Percentiles rank a stretch among this genome's conserved stretches.
phyloP scores from a whole-genome alignment of 2,113 vertebrate genomes.

The Telmatochromis brichardi region DNA sequence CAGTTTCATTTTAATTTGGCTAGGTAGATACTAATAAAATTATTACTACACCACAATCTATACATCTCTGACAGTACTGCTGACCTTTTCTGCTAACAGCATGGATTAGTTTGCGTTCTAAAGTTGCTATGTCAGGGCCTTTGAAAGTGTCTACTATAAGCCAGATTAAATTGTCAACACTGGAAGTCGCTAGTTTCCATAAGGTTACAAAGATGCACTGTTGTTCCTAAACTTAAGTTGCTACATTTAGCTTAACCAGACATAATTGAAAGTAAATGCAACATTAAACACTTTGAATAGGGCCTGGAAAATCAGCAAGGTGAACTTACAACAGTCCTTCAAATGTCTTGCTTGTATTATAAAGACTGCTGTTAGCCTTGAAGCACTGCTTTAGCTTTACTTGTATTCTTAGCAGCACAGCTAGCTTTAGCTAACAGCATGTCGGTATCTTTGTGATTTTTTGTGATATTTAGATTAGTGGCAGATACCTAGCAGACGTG shows the following conservation, averaged over 20 bases:
- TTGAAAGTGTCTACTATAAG: background rate
- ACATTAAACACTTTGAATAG: background rate
- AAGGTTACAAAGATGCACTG: background rate
- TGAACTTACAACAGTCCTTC: slow-evolving; percentile 2
- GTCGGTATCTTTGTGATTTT: background rate
- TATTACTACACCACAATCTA: background rate
- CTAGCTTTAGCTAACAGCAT: background rate
- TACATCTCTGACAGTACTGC: background rate
- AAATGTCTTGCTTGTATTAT: background rate
- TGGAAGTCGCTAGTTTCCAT: background rate
- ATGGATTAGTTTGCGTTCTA: background rate
- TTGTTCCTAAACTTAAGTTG: background rate
- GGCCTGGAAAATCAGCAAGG: background rate
- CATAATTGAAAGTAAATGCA: background rate
- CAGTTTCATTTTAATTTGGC: background rate
- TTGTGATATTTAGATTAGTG: background rate
- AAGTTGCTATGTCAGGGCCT: background rate
- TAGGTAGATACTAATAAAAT: background rate
- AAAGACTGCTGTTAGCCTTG: background rate
- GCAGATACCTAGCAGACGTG: fast-evolving
- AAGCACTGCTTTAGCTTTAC: background rate
- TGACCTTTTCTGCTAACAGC: background rate
- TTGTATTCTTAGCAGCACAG: background rate
- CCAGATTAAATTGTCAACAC: background rate
- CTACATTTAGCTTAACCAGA: background rate